Evolutionary conservation across 1,140 invertebrate genomes (phyloP).

Genomic region (Leguminivora glycinivorella): DNA sequence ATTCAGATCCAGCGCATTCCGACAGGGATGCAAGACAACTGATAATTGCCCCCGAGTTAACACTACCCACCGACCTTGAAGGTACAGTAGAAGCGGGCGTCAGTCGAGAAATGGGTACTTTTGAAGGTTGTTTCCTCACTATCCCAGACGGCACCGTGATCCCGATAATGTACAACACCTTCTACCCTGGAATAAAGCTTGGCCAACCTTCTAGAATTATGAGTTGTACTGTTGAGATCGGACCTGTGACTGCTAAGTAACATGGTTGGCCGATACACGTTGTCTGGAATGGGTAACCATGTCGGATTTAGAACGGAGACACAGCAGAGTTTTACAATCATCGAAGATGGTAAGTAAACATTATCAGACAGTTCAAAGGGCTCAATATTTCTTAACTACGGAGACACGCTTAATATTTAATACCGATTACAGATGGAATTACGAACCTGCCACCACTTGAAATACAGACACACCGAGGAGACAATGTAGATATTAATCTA

Average conservation of each 20-base stretch:
- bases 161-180: neutral
- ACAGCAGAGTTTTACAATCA: neutral
- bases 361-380: neutral
- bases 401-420: neutral
- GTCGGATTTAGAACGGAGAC: neutral
- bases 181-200: conserved; percentile 1
- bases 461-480: neutral
- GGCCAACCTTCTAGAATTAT: neutral
- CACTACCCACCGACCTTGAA: neutral
- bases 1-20: neutral
- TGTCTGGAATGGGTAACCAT: neutral
- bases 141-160: conserved; percentile 5
- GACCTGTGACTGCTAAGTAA: conserved; percentile 8
- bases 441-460: neutral
- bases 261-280: conserved; percentile 15
- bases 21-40: conserved; percentile 11
- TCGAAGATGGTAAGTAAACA: conserved; percentile 23
- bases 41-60: conserved; percentile 9
- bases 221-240: neutral
- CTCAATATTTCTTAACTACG: neutral
- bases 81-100: neutral
- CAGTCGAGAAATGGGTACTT: neutral
- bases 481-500: conserved; percentile 1
- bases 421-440: conserved; percentile 5
- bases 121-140: conserved; percentile 9